These are phyloP conservation scores for Talpa occidentalis DNA, from an alignment of 2,113 vertebrate species.

Conservation along the genomic window DNA sequence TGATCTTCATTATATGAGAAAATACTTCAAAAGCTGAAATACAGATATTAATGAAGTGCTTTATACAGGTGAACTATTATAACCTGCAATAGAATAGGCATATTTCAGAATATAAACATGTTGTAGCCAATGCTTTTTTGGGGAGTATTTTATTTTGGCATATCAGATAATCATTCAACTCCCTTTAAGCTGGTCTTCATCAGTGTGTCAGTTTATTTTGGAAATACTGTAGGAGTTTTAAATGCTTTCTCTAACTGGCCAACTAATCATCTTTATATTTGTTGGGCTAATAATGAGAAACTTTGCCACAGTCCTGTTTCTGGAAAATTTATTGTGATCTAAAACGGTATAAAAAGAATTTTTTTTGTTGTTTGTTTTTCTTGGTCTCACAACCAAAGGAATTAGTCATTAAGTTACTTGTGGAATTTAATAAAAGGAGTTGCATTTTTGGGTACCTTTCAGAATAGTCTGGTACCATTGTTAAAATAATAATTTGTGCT, in stretches of 20 bases:
- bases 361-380: constrained; percentile 28
- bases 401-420: neutral
- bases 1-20: neutral
- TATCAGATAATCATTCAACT: neutral
- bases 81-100: neutral
- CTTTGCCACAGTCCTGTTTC: constrained; percentile 3
- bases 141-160: neutral
- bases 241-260: neutral
- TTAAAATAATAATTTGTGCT: neutral
- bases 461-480: neutral
- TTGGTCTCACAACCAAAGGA: constrained; percentile 6
- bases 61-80: neutral
- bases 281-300: neutral
- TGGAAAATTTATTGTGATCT: neutral
- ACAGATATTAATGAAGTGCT: neutral
- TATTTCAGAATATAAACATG: neutral
- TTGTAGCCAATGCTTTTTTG: neutral
- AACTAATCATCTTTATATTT: neutral
- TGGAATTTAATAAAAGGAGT: constrained; percentile 34
- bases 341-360: neutral
- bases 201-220: neutral
- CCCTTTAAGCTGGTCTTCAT: neutral
- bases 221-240: constrained; percentile 11
- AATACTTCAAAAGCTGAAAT: neutral
- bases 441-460: neutral